Percentiles rank a stretch among this genome's conserved stretches.
phyloP scores from a whole-genome alignment of 2,888 invertebrate genomes.

The Aelia acuminata region DNA sequence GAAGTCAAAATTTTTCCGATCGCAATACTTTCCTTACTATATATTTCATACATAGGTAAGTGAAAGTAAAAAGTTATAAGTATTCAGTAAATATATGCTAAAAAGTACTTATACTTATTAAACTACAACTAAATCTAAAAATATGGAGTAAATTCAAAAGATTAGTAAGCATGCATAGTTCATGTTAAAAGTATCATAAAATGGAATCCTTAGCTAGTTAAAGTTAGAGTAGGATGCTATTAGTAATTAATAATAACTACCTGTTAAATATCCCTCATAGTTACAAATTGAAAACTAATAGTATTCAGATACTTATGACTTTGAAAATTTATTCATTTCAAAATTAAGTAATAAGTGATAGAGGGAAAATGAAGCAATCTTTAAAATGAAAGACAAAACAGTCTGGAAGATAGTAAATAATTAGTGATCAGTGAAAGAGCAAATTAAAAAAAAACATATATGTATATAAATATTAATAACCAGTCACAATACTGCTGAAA shows the following conservation, averaged over 20 bases:
- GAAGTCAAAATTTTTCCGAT: too few relatives aligned
- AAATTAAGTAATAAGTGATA: neutral
- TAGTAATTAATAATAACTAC: neutral
- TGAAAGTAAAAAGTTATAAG: too few relatives aligned
- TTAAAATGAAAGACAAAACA: neutral
- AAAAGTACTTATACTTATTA: too few relatives aligned
- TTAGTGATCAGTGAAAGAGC: conserved; percentile 32
- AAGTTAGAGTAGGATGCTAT: conserved; percentile 31
- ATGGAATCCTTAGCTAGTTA: conserved; percentile 47
- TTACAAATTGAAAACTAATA: conserved; percentile 19
- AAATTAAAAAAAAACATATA: neutral
- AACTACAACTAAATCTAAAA: neutral
- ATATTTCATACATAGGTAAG: too few relatives aligned
- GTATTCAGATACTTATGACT: conserved; percentile 1
- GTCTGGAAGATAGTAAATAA: neutral
- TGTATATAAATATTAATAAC: neutral
- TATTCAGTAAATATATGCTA: too few relatives aligned
- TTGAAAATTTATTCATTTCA: neutral
- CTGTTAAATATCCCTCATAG: neutral
- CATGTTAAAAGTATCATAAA: conserved; percentile 1
- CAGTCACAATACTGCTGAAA: conserved; percentile 30
- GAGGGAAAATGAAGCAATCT: conserved; percentile 1
- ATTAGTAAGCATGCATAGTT: neutral
- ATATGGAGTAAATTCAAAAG: neutral
- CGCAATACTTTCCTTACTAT: too few relatives aligned